A percentile compares a stretch with the other conserved stretches of the same genome.
phyloP scores from a whole-genome alignment of 2,888 invertebrate species.

The Sinelater perroti region DNA sequence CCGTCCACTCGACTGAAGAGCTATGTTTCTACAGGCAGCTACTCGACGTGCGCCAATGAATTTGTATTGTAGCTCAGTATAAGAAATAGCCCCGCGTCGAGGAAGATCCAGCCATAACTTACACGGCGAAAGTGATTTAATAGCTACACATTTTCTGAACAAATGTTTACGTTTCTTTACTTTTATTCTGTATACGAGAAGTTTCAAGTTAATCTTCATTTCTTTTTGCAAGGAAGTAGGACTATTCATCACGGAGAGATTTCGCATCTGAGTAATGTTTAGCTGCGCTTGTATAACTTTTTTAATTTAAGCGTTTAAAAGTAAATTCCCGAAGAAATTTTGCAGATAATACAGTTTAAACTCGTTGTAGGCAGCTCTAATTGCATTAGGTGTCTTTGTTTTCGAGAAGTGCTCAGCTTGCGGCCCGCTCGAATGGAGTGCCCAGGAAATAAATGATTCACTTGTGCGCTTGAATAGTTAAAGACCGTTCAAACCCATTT shows the following conservation, averaged over 20 bases:
- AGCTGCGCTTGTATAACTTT: slow-evolving; percentile 27
- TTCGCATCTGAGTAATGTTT: slow-evolving; percentile 23
- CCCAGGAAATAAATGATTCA: slow-evolving; percentile 8
- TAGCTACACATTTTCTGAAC: slow-evolving; percentile 44
- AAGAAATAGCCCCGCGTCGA: slow-evolving; percentile 35
- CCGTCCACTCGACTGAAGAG: slow-evolving; percentile 34
- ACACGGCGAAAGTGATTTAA: slow-evolving; percentile 46
- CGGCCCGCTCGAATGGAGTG: slow-evolving; percentile 1
- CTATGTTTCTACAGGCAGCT: slow-evolving; percentile 33
- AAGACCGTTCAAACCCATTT: no score
- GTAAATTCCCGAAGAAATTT: slow-evolving; percentile 25
- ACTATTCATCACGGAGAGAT: slow-evolving; percentile 31
- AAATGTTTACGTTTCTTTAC: slow-evolving; percentile 46
- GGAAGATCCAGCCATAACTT: slow-evolving; percentile 39
- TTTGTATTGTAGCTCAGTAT: slow-evolving; percentile 36
- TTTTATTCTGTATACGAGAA: slow-evolving; percentile 38
- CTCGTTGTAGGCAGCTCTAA: slow-evolving; percentile 20
- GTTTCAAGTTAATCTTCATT: slow-evolving; percentile 43
- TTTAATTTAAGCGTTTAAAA: slow-evolving; percentile 31
- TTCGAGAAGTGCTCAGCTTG: slow-evolving; percentile 5
- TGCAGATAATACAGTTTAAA: slow-evolving; percentile 27
- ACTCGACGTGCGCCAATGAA: slow-evolving; percentile 38
- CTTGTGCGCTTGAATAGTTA: slow-evolving; percentile 8
- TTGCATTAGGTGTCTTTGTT: slow-evolving; percentile 23
- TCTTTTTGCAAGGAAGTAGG: slow-evolving; percentile 28